Conservation (phyloP, 2,797 vertebrate species). For the Danio tinwini region DNA sequence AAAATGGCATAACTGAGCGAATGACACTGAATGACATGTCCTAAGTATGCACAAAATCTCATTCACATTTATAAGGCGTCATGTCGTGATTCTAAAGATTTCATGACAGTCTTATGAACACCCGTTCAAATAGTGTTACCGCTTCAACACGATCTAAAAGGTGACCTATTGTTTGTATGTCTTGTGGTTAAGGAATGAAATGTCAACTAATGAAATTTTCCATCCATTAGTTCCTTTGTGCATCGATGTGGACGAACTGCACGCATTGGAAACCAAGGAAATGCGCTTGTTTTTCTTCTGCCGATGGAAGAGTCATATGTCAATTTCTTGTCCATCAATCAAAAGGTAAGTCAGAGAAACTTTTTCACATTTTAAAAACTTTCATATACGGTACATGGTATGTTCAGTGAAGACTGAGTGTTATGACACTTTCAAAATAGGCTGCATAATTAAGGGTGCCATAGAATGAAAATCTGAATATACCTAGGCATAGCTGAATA, state of each 20-base stretch:
- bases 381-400: not conserved
- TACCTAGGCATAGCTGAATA: too few species aligned
- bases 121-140: too few species aligned
- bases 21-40: too few species aligned
- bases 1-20: too few species aligned
- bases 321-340: conserved; percentile 94
- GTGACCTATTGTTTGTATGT: not conserved
- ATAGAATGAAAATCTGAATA: too few species aligned
- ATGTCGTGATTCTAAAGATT: too few species aligned
- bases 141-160: not conserved
- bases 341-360: conserved; percentile 82
- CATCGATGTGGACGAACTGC: conserved; percentile 96
- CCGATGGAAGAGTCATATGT: conserved; percentile 96
- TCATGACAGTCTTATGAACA: too few species aligned
- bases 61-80: too few species aligned
- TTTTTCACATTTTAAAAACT: not conserved
- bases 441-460: not conserved
- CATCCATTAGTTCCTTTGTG: conserved; percentile 86
- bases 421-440: not conserved
- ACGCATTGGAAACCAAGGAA: conserved; percentile 89
- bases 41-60: too few species aligned
- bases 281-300: conserved; percentile 90
- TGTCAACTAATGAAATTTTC: not conserved
- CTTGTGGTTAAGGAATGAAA: not conserved
- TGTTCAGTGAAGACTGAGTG: not conserved